Evolutionary conservation across 2,888 invertebrate genomes (phyloP), one percentile per base, ranked within the genome.

Genomic region (Caenorhabditis sp.): DNA sequence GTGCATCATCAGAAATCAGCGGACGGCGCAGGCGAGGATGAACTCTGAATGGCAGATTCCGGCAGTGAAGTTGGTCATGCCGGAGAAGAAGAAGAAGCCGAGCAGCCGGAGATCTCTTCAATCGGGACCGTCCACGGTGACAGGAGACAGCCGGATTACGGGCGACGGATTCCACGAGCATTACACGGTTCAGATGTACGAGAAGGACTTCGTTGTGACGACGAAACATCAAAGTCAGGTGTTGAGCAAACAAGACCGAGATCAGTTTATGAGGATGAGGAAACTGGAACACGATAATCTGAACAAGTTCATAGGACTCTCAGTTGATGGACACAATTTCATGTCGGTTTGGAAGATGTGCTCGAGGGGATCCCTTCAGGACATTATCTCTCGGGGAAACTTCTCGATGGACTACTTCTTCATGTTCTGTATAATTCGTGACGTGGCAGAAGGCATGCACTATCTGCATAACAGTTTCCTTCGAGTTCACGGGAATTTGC

Each of bases 221-320:
- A 81, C 58, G 9, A 72, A 72, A 24, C 73, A 76, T 56, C 65
- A 61, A 13, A 30, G 62, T 2, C 41, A 53, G 20, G 52, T 50
- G 2, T 22, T 81, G 22, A 24, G 48, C 1, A 52, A 27, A 17
- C 22, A 45, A 2, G 78, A 81, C 6, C 63, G 50, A 26, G 71
- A 68, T 17, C 37, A 39, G 13, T 56, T 79, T 20, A 65, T 68
- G 17, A 65, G 73, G 79, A 32, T 87, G 52, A 62, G 85, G 8
- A 79, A 85, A 35, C 39, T 88, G 53, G 86, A 88, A 26, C 83
- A 88, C 73, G 85, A 86, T 37, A 88, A 88, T 65, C 27, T 86
- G 45, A 86, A 87, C 80, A 82, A 82, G 37, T 87, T 88, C 55
- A 65, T 87, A 8, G 88, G 88, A 2, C 22, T 88, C 22, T 85